A percentile compares a stretch with the other conserved stretches of the same genome.
phyloP scores from a whole-genome alignment of 1,140 invertebrate genomes.

The Lysiphlebus fabarum region DNA sequence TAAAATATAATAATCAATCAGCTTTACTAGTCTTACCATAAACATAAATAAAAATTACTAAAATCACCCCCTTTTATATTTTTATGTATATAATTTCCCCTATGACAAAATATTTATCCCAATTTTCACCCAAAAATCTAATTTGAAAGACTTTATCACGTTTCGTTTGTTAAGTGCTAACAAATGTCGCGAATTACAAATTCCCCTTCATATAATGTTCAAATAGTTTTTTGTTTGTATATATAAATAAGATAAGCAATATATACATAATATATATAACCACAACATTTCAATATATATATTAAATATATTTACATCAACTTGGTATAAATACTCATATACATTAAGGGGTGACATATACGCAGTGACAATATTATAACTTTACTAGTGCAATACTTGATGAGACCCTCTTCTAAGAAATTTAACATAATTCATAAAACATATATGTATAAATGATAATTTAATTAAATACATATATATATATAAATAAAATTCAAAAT shows the following conservation, averaged over 20 bases:
- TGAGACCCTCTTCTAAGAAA: slow-evolving; percentile 20
- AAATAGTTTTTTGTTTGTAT: slow-evolving; percentile 20
- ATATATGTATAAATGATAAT: too few relatives aligned
- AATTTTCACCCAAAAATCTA: slow-evolving; percentile 33
- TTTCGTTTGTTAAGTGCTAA: slow-evolving; percentile 38
- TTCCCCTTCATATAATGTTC: slow-evolving; percentile 30
- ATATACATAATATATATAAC: not conserved
- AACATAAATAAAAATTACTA: too few relatives aligned
- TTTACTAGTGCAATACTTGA: not conserved
- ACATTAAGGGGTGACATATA: not conserved
- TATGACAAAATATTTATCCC: slow-evolving; percentile 32
- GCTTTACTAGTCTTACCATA: too few relatives aligned
- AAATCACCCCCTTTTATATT: not conserved
- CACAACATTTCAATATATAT: slow-evolving; percentile 2
- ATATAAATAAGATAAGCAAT: slow-evolving; percentile 1
- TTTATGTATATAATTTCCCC: not conserved
- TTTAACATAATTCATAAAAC: too few relatives aligned
- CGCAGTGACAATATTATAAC: too few relatives aligned
- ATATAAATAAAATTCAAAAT: too few relatives aligned
- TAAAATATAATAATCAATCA: too few relatives aligned
- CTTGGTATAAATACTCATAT: slow-evolving; percentile 34
- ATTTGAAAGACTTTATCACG: slow-evolving; percentile 20
- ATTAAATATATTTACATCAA: slow-evolving; percentile 49
- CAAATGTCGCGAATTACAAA: slow-evolving; percentile 48
- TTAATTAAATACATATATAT: too few relatives aligned